Evolutionary conservation across 2,888 invertebrate species (phyloP).

Genomic region (Morpho deidamia): DNA sequence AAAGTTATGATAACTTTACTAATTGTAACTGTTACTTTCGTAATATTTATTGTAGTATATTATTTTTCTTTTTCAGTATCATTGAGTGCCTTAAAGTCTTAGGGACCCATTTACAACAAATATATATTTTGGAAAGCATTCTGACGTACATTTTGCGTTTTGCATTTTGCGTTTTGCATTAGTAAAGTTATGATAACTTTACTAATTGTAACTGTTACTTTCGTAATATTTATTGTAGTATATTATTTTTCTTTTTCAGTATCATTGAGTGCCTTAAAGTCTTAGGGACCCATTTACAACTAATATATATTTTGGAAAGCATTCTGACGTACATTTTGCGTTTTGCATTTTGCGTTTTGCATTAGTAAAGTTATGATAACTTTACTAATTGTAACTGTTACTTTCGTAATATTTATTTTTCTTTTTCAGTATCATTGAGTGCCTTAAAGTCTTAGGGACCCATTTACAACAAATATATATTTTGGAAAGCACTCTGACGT

Average conservation of each 20-base stretch:
- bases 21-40: too few species aligned
- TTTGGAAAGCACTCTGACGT: conserved; percentile 77
- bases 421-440: conserved; percentile 73
- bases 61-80: conserved; percentile 57
- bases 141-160: conserved; percentile 72
- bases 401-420: too few species aligned
- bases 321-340: conserved; percentile 74
- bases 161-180: too few species aligned
- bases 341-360: conserved; percentile 58
- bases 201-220: too few species aligned
- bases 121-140: conserved; percentile 76
- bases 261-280: conserved; percentile 73
- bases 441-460: conserved; percentile 70
- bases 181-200: too few species aligned
- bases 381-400: too few species aligned
- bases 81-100: conserved; percentile 72
- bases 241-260: conserved; percentile 48
- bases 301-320: conserved; percentile 77
- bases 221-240: too few species aligned
- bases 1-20: too few species aligned
- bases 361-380: too few species aligned
- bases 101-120: conserved; percentile 76
- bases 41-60: too few species aligned
- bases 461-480: conserved; percentile 78
- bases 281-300: conserved; percentile 76